Evolutionary conservation across 2,888 invertebrate genomes (phyloP).

Genomic region (Caenorhabditis parvicauda): DNA sequence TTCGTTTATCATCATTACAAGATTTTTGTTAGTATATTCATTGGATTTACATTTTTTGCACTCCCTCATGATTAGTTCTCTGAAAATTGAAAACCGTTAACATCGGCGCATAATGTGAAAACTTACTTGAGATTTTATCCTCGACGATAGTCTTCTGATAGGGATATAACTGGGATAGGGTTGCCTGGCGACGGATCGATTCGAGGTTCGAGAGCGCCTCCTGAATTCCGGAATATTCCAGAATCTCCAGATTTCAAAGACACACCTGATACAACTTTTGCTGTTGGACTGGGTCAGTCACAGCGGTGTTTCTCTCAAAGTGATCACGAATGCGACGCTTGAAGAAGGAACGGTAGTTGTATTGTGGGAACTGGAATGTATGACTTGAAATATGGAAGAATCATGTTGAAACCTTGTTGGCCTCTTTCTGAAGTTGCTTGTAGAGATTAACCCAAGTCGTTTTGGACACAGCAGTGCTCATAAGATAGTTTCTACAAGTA

Average conservation of each 20-base stretch:
- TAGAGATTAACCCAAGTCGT: slow-evolving; percentile 52
- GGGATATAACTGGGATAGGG: slow-evolving; percentile 43
- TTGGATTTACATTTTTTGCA: slow-evolving; percentile 94
- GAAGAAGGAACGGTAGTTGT: slow-evolving; percentile 58
- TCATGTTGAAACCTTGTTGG: slow-evolving; percentile 36
- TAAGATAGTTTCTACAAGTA: too few relatives aligned
- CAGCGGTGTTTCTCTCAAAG: slow-evolving; percentile 46
- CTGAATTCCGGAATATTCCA: slow-evolving; percentile 16
- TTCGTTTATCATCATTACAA: slow-evolving; percentile 94
- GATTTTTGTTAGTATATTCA: slow-evolving; percentile 91
- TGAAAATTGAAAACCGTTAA: not conserved
- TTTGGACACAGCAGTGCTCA: slow-evolving; percentile 37
- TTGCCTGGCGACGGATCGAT: slow-evolving; percentile 40
- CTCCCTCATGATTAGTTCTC: slow-evolving; percentile 66
- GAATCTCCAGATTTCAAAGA: not conserved
- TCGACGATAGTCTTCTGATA: slow-evolving; percentile 54
- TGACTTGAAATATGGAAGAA: not conserved
- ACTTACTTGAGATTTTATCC: slow-evolving; percentile 19
- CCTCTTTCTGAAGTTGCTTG: slow-evolving; percentile 55
- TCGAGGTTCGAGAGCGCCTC: slow-evolving; percentile 35
- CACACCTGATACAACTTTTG: slow-evolving; percentile 44
- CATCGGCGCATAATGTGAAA: not conserved
- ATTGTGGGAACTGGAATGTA: slow-evolving; percentile 54
- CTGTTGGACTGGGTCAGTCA: slow-evolving; percentile 38
- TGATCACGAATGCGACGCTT: slow-evolving; percentile 60